Evolutionary conservation across 2,888 invertebrate species (phyloP).

Genomic region (Agonopterix arenella): DNA sequence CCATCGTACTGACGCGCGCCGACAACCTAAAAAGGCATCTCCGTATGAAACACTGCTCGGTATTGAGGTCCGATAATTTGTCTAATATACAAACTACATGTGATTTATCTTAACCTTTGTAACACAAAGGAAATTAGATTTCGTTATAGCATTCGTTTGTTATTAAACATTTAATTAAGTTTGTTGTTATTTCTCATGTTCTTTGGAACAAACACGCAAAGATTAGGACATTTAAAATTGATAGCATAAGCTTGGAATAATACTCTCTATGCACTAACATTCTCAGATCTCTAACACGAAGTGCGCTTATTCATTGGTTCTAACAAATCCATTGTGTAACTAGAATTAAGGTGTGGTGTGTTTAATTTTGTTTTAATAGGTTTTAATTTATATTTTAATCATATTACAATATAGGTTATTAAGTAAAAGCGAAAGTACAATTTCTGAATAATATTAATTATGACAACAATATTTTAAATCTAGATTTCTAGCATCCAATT

Average conservation of each 20-base stretch:
- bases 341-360: constrained; percentile 73
- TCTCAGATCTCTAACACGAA: constrained; percentile 23
- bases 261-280: constrained; percentile 21
- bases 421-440: constrained; percentile 19
- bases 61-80: constrained; percentile 50
- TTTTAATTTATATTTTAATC: constrained; percentile 11
- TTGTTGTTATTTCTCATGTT: background rate
- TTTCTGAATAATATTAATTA: background rate
- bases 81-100: constrained; percentile 58
- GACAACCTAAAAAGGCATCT: constrained; percentile 83
- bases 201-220: background rate
- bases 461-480: too few relatives aligned
- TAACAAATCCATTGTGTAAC: constrained; percentile 55
- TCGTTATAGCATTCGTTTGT: background rate
- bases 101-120: constrained; percentile 27
- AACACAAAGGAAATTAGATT: background rate
- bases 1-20: constrained; percentile 79
- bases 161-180: background rate
- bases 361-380: constrained; percentile 30
- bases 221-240: background rate
- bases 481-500: too few relatives aligned
- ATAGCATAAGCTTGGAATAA: constrained; percentile 5
- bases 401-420: constrained; percentile 14
- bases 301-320: constrained; percentile 41
- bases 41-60: constrained; percentile 77